Evolutionary conservation across 2,888 invertebrate genomes (phyloP), one percentile per base, ranked within the genome.

Genomic region (Orchesella flavescens): DNA sequence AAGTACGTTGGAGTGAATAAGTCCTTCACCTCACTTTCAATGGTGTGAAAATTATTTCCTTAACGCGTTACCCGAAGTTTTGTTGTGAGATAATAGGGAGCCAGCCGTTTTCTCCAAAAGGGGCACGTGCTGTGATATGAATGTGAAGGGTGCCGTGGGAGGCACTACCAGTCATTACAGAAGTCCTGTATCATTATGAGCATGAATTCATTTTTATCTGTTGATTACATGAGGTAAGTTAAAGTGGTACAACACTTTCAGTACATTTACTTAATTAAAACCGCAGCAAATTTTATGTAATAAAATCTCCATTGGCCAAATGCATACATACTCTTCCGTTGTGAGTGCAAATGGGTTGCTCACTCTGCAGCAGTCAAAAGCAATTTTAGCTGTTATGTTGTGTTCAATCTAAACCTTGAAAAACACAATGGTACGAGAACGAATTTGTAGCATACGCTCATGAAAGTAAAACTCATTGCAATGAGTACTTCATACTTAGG

Each of bases 71-170:
- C n/a, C n/a, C n/a, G n/a, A n/a, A n/a, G n/a, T n/a, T n/a, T n/a
- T n/a, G 34, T 34, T 7, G 3, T 7, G 34, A 34, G 7, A 34
- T 34, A 4, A 7, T 34, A 34, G 34, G 34, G 34, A 34, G 34
- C 34, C 3, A 34, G 7, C 34, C 34, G 7, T 34, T 34, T n/a
- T 34, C 34, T 7, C 23, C 44, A 61, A 23, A 43, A 44, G 21
- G 24, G 76, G 65, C 83, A 83, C 83, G 83, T 83, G 83, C 59
- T 69, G 23, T 15, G 12, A 43, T 5, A 57, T 12, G 43, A 19
- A 44, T 23, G n/a, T 53, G 65, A 46, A 59, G 17, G 61, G 68
- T 43, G 69, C 17, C 71, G 82, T 82, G 76, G 43, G 66, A 83
- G 65, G 83, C 23, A 69, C 76, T 83, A 24, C 83, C 83, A 83